Evolutionary conservation across 2,797 vertebrate species (phyloP).

Genomic region (Poecile montanus): DNA sequence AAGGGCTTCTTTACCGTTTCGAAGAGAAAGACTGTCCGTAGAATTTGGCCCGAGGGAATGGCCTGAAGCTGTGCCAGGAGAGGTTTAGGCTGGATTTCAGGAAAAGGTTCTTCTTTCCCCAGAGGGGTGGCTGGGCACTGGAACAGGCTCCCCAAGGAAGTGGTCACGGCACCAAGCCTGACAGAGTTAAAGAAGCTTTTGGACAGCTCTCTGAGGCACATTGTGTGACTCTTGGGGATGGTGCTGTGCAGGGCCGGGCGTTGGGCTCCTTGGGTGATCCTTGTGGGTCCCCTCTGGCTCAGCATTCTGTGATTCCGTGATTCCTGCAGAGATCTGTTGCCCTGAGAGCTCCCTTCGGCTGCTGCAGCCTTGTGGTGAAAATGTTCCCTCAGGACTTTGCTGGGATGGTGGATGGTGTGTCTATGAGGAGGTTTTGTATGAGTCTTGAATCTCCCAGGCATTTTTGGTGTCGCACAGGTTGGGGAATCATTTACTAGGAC

Average conservation of each 20-base stretch:
- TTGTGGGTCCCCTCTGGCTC: not conserved
- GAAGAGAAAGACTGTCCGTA: not conserved
- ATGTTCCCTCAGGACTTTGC: no score
- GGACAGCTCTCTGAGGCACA: not conserved
- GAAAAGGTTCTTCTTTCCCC: not conserved
- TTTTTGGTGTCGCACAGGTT: not conserved
- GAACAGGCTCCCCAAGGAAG: not conserved
- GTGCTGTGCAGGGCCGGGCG: not conserved
- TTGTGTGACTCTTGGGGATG: not conserved
- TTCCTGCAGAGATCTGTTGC: accelerated
- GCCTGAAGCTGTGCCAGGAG: not conserved
- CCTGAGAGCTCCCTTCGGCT: accelerated
- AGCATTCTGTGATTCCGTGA: accelerated
- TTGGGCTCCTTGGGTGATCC: accelerated
- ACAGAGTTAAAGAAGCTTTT: not conserved
- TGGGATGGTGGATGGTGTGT: accelerated
- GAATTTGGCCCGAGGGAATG: not conserved
- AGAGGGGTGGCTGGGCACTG: accelerated
- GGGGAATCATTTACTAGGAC: not conserved
- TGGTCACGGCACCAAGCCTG: not conserved
- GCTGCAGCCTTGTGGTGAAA: not conserved
- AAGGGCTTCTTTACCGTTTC: not conserved
- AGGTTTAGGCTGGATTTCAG: not conserved
- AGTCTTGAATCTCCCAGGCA: no score
- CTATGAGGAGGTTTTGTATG: not conserved